Conservation (phyloP, 1,140 invertebrate genomes). For the Drosophila sturtevanti region DNA sequence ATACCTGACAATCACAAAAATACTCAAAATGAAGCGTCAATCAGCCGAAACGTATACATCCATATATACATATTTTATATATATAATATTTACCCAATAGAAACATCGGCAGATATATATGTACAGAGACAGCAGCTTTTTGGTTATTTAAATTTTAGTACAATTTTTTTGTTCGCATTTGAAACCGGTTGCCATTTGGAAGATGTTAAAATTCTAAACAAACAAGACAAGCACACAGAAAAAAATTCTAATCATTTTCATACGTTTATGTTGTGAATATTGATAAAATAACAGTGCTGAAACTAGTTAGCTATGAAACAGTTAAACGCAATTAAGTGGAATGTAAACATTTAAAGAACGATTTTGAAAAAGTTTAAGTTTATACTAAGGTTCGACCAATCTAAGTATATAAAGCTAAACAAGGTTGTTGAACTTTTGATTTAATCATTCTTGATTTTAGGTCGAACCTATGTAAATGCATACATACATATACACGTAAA, state of each 20-base stretch:
- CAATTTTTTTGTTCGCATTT: neutral
- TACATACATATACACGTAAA: too few species aligned
- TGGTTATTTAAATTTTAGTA: neutral
- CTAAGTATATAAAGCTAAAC: neutral
- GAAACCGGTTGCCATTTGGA: conserved; percentile 4
- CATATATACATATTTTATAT: neutral
- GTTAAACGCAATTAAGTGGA: too few species aligned
- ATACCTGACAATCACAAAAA: conserved; percentile 28
- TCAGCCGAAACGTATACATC: neutral
- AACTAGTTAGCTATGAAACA: too few species aligned
- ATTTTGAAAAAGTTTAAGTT: too few species aligned
- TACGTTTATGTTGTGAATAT: too few species aligned
- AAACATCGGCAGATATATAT: neutral
- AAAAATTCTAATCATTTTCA: neutral
- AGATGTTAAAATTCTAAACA: neutral
- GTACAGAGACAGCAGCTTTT: neutral
- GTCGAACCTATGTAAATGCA: neutral
- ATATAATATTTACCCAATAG: neutral
- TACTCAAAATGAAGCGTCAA: conserved; percentile 5
- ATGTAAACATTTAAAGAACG: too few species aligned
- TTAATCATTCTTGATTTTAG: neutral
- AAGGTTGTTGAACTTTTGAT: neutral
- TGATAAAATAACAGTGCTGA: too few species aligned
- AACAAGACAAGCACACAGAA: neutral
- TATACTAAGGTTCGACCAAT: too few species aligned